Evolutionary conservation across 2,888 invertebrate genomes (phyloP).

Genomic region (Troides aeacus): DNA sequence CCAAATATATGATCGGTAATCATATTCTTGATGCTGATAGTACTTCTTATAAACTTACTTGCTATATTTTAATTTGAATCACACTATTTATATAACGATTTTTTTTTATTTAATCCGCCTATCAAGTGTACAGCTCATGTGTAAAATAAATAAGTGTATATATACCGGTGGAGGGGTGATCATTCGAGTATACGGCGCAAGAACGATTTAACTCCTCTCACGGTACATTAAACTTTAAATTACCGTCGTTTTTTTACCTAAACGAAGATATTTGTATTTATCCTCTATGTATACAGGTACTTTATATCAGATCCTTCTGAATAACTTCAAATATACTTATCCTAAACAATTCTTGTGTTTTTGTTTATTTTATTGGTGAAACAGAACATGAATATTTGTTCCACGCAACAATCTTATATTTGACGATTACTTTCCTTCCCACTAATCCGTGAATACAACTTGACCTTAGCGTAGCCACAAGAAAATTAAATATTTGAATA

Average conservation of each 20-base stretch:
- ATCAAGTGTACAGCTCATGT: background rate
- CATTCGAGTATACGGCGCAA: conserved; percentile 14
- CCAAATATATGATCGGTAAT: no score
- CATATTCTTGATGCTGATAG: no score
- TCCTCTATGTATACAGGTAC: background rate
- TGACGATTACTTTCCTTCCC: no score
- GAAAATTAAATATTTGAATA: no score
- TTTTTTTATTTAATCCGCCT: no score
- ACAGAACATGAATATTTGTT: no score
- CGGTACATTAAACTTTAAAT: conserved; percentile 22
- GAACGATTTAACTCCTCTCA: conserved; percentile 21
- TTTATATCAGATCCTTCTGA: background rate
- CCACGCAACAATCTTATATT: no score
- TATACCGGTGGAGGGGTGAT: conserved; percentile 8
- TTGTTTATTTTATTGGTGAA: background rate
- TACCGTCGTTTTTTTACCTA: conserved; percentile 14
- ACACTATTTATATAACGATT: no score
- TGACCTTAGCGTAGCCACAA: no score
- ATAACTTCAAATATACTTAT: background rate
- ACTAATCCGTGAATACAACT: no score
- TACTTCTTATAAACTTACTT: no score
- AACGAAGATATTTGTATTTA: background rate
- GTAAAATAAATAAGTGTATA: conserved; percentile 11
- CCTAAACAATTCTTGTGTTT: background rate
- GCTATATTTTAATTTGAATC: no score